Evolutionary conservation across 2,113 vertebrate species (phyloP).

Genomic region (Ardeotis arabs): DNA sequence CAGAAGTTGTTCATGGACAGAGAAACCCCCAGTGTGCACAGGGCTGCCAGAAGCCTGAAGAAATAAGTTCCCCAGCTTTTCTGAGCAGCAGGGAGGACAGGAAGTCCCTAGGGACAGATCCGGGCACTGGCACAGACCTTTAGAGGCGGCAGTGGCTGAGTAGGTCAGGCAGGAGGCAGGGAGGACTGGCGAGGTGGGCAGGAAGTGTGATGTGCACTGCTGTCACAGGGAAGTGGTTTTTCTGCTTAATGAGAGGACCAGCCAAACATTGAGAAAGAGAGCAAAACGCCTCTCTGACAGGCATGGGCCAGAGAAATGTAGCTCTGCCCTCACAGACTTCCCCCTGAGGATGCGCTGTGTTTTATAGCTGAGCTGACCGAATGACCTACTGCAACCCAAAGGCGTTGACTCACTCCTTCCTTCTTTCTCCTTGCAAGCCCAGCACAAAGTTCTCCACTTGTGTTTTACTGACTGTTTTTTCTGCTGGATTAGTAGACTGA

Average conservation of each 20-base stretch:
- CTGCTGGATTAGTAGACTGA: not conserved
- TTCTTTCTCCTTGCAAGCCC: not conserved
- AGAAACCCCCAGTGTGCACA: not conserved
- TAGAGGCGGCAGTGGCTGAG: not conserved
- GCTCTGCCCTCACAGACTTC: not conserved
- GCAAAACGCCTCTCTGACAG: not conserved
- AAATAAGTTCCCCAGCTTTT: not conserved
- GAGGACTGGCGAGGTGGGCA: not conserved
- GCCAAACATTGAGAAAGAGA: not conserved
- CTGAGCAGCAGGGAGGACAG: not conserved
- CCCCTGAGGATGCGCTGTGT: not conserved
- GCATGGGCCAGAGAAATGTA: not conserved
- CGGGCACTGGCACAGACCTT: not conserved
- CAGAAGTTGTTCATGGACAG: not conserved
- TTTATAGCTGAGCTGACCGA: not conserved
- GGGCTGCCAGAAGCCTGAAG: not conserved
- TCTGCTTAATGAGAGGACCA: not conserved
- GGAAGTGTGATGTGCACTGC: not conserved
- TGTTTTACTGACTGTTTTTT: not conserved
- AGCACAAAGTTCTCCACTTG: not conserved
- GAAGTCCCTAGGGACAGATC: not conserved
- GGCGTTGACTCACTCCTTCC: not conserved
- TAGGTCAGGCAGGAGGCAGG: not conserved
- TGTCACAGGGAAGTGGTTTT: constrained; percentile 42
- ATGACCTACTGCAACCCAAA: not conserved